These are phyloP conservation scores for Danio tinwini DNA, from an alignment of 2,797 vertebrate species.

Conservation along the genomic window DNA sequence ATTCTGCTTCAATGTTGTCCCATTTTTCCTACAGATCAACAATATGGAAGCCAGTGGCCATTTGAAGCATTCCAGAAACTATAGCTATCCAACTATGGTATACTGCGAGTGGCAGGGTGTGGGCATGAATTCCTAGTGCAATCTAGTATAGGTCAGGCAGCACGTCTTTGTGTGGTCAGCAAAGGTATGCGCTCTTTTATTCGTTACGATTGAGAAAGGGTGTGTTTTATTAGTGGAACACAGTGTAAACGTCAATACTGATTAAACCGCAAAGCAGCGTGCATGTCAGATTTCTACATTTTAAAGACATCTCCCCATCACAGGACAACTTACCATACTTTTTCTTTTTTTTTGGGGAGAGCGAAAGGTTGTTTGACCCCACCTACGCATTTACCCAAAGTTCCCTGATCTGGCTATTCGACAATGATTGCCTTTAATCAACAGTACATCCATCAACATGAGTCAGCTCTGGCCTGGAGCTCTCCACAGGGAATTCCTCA, in stretches of 20 bases:
- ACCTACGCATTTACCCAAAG: constrained; percentile 34
- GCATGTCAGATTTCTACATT: constrained; percentile 9
- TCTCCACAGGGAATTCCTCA: constrained; percentile 77
- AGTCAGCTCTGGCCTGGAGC: constrained; percentile 71
- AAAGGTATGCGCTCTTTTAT: constrained; percentile 64
- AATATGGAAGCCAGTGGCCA: constrained; percentile 43
- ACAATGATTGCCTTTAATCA: constrained; percentile 64
- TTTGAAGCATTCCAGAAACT: constrained; percentile 51
- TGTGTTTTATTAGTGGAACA: constrained; percentile 68
- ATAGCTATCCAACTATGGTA: constrained; percentile 43
- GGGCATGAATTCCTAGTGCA: constrained; percentile 64
- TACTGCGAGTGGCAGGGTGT: constrained; percentile 65
- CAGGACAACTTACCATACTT: constrained; percentile 15
- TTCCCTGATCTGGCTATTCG: constrained; percentile 64
- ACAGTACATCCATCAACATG: constrained; percentile 69
- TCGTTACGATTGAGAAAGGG: constrained; percentile 72
- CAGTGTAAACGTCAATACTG: constrained; percentile 68
- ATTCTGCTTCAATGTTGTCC: constrained; percentile 30
- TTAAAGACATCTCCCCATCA: constrained; percentile 5
- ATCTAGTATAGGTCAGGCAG: constrained; percentile 60
- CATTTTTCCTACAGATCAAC: constrained; percentile 41
- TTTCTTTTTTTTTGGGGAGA: not conserved
- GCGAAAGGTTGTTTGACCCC: constrained; percentile 20
- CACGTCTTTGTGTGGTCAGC: constrained; percentile 70
- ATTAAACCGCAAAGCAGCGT: constrained; percentile 56